Evolutionary conservation across 2,113 vertebrate species (phyloP), one percentile per base, ranked within the genome.

Genomic region (Corythornis vintsioides): DNA sequence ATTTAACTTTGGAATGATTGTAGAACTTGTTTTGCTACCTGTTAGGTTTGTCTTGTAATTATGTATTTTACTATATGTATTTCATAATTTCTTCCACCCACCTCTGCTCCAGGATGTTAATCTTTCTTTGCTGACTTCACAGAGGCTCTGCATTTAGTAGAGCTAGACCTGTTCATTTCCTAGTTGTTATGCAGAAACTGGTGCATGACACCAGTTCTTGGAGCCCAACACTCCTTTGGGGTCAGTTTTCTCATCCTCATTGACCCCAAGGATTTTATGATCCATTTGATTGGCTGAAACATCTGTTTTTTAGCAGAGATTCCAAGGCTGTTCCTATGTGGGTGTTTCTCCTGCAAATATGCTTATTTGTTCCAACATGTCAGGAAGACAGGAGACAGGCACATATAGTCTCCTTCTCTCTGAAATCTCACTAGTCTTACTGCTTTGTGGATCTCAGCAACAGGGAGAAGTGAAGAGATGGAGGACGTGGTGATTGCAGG

Each of bases 401-500:
- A 50, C 48, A 50, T 7, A 18, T 52, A n/a, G 45, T 87, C 35
- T 89, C n/a, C 20, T 50, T 63, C 63, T 73, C 63, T 60, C 10
- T 70, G 47, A 92, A 93, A 64, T 87, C 88, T 89, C 48, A 83
- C 63, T 67, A 45, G 43, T 71, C 31, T 79, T 85, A 50, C 75
- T 89, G 60, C 53, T 91, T 87, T 93, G 28, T 90, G 57, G 35
- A n/a, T 67, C 69, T 82, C 67, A 33, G 40, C 81, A 47, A 87
- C 89, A 98, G 97, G 85, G 78, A 93, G 93, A 72, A 95, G 83
- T 79, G 88, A 55, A 93, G 83, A 83, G 57, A 99, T 99, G 99
- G 99, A 99, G 82, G 99, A 99, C 53, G 98, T 99, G 18, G 99
- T 99, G 83, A 98, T 99, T 73, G 98, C 99, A 35, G 99, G 99